Evolutionary conservation across 2,113 vertebrate species (phyloP).

Genomic region (Dicentrarchus labrax): DNA sequence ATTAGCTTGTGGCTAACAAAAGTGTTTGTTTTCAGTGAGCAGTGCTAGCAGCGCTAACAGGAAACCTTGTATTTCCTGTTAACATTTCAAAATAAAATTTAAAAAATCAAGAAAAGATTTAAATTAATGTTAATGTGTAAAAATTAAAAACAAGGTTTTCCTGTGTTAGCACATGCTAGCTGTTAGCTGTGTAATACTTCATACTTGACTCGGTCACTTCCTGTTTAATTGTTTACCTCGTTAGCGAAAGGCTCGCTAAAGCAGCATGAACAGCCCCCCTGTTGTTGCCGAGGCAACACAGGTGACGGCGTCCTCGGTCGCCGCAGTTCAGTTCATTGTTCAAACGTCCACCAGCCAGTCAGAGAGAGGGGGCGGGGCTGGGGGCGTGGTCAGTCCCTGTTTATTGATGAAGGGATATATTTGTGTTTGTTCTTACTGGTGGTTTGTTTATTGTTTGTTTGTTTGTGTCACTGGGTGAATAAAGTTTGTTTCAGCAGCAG

Average conservation of each 20-base stretch:
- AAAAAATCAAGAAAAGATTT: too few species aligned
- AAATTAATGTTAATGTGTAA: not conserved
- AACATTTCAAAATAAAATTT: too few species aligned
- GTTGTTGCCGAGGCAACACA: not conserved
- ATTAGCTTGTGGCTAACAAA: slow-evolving; percentile 12
- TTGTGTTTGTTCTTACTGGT: slow-evolving; percentile 37
- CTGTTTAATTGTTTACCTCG: not conserved
- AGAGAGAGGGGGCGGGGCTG: not conserved
- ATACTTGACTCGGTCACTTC: not conserved
- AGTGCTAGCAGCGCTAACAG: not conserved
- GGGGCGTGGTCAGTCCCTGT: slow-evolving; percentile 39
- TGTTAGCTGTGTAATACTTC: not conserved
- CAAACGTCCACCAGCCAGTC: slow-evolving; percentile 3
- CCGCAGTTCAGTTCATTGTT: not conserved
- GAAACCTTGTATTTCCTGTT: not conserved
- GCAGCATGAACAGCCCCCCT: not conserved
- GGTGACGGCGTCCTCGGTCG: not conserved
- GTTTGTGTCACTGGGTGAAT: slow-evolving; percentile 43
- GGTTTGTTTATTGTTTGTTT: not conserved
- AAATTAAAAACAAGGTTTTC: not conserved
- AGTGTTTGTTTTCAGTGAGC: not conserved
- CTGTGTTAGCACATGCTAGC: not conserved
- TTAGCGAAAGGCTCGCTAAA: not conserved
- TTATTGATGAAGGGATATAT: slow-evolving; percentile 37
- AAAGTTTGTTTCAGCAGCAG: slow-evolving; percentile 64